Base-by-base conservation (phyloP, 35 echinoderm and acorn worm genomes). In the Holothuria glaberrima region DNA sequence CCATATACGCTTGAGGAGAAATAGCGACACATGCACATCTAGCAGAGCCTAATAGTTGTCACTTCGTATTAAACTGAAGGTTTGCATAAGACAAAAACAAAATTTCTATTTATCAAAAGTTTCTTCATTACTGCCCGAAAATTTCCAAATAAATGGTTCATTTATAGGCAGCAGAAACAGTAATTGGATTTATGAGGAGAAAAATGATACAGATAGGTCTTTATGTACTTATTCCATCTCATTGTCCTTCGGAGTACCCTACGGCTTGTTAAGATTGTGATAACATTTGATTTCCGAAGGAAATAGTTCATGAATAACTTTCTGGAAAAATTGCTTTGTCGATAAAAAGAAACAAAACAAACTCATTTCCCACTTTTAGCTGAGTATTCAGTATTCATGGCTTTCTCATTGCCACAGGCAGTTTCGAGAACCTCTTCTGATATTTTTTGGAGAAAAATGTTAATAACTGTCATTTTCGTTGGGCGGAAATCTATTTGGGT, bases 381-480 rank as follows among this genome's bases (percentile, higher is more conserved):
- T 54, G 50, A 54, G 50, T 19, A n/a, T 9, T 75, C 6, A 48
- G 74, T 78, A 48, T 78, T 78, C 41, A 48, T 78, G 24, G 35
- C 33, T 78, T 50, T 48, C 24, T 21, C 29, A 78, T 21, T 21
- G 38, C 44, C 5, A 25, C 24, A 35, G 35, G 74, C n/a, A 5
- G 6, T 78, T 48, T 78, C 21, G 5, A 73, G 69, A 33, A 32
- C 6, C 30, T 35, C 34, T 73, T 73, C 25, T 69, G 10, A 30
- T 54, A 17, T 69, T 69, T 33, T 48, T 78, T 48, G 31, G 27
- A 78, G 50, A n/a, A 78, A 78, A 78, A 78, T 78, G 74, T 78
- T 78, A 78, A 78, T 78, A 78, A 78, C 74, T 78, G 74, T 78
- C 74, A 78, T 78, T 78, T 78, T 78, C 74, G 44, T 78, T 48